Evolutionary conservation across 2,888 invertebrate species (phyloP).

Genomic region (Folsomia candida): DNA sequence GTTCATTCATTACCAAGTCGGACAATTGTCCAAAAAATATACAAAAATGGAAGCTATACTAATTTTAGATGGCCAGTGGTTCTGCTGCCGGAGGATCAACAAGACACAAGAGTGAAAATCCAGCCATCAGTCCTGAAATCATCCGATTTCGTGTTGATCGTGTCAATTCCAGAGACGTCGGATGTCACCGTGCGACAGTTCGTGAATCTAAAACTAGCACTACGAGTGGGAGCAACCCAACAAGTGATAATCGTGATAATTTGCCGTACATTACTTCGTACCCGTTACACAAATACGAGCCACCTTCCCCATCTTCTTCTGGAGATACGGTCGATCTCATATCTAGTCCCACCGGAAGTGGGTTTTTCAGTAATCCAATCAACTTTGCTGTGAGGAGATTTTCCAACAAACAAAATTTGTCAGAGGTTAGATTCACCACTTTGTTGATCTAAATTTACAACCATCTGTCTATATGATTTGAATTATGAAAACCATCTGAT

Average conservation of each 20-base stretch:
- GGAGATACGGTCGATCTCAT: conserved; percentile 15
- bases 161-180: conserved; percentile 43
- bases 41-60: too few relatives aligned
- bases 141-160: conserved; percentile 48
- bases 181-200: conserved; percentile 31
- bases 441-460: too few relatives aligned
- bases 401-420: too few relatives aligned
- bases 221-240: not conserved
- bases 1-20: too few relatives aligned
- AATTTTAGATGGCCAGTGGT: not conserved
- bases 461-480: too few relatives aligned
- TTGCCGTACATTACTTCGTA: conserved; percentile 24
- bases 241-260: not conserved
- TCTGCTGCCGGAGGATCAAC: not conserved
- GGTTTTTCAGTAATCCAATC: too few relatives aligned
- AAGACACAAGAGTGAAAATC: not conserved
- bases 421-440: too few relatives aligned
- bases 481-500: too few relatives aligned
- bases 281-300: conserved; percentile 19
- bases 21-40: too few relatives aligned
- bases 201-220: not conserved
- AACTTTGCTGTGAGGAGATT: too few relatives aligned
- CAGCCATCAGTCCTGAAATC: conserved; percentile 11
- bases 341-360: not conserved
- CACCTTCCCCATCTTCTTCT: conserved; percentile 2